phyloP scores from a whole-genome alignment of 1,140 invertebrate genomes.

The Drosophila nannoptera region DNA sequence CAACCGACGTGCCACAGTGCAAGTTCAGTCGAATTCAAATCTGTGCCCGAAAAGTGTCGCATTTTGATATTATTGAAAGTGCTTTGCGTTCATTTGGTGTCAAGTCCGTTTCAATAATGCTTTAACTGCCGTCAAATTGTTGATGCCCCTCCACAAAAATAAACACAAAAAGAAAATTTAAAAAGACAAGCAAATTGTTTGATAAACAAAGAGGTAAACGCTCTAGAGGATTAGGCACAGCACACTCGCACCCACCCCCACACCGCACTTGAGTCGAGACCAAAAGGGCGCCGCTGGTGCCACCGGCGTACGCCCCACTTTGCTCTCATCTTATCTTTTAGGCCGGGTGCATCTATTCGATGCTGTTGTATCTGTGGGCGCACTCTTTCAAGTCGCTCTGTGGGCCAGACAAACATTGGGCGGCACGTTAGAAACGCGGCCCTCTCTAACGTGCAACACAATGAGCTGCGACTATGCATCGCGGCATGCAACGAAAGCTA shows the following conservation, averaged over 20 bases:
- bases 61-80: constrained; percentile 48
- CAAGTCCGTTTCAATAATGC: constrained; percentile 72
- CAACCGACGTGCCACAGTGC: neutral
- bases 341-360: constrained; percentile 24
- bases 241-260: constrained; percentile 2
- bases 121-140: constrained; percentile 11
- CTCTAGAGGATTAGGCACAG: neutral
- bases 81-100: constrained; percentile 65
- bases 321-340: constrained; percentile 21
- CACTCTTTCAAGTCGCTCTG: constrained; percentile 35
- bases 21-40: constrained; percentile 36
- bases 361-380: constrained; percentile 15
- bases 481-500: neutral
- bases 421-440: constrained; percentile 23
- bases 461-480: constrained; percentile 20
- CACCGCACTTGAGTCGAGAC: neutral
- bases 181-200: constrained; percentile 53
- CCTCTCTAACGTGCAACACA: constrained; percentile 16
- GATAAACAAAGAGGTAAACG: constrained; percentile 63
- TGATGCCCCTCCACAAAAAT: constrained; percentile 1
- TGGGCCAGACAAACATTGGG: constrained; percentile 35
- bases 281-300: constrained; percentile 35
- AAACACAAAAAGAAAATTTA: constrained; percentile 15
- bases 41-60: constrained; percentile 32
- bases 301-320: constrained; percentile 53